Base-by-base conservation (phyloP, 2,888 invertebrate genomes). In the Gymnoscelis rufifasciata region DNA sequence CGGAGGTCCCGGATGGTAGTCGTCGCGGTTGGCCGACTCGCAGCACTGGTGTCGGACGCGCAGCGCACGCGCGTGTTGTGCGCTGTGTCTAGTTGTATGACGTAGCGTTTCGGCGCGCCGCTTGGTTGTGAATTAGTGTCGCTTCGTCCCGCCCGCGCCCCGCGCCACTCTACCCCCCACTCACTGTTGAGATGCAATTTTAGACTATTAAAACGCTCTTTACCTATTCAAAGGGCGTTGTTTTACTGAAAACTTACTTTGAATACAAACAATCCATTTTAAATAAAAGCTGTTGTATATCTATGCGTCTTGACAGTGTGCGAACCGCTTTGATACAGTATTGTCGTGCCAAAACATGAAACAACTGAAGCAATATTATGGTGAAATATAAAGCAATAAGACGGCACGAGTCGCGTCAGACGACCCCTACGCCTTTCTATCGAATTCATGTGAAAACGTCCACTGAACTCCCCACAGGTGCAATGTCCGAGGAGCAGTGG, bases 61-160 rank as follows among this genome's bases (percentile, higher is more conserved):
- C 29, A 29, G 4, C 10, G 7, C n/a, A 7, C n/a, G 19, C 10
- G 35, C 27, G 37, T 30, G 40, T 36, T 8, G 35, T 27, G 38
- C 29, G 27, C 7, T 12, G 24, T 7, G 28, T 29, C 8, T 38
- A 38, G 43, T 35, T 29, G 38, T 47, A 36, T 36, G 43, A 39
- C 26, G 48, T 48, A 36, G 63, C 60, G 73, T 62, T 50, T 54
- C 57, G 55, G 59, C 64, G 70, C 72, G 70, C 66, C 66, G 77
- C 74, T 74, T 74, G 83, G 83, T 84, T 84, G 83, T 83, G 83
- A 83, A 72, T 74, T 79, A 74, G 68, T 66, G 69, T 71, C 72
- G 79, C 76, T 68, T 68, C 57, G 59, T 58, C 65, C 54, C 51
- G 38, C 37, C 10, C 28, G 1, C 7, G 13, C 27, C 38, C 38